Evolutionary conservation across 2,797 vertebrate species (phyloP).

Genomic region (Pseudotriccus pelzelni): DNA sequence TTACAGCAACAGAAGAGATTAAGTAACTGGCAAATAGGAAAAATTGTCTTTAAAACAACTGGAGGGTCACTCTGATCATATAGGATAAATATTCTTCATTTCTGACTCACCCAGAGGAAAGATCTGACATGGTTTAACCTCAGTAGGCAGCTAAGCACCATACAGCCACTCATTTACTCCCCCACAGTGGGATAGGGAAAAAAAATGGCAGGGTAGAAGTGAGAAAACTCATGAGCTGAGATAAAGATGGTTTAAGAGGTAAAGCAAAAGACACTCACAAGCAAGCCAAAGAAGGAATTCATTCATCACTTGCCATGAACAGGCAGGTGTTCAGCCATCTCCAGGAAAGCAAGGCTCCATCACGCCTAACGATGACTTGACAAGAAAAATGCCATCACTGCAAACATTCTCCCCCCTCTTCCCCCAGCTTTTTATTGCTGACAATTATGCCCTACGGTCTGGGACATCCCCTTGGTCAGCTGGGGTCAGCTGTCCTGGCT

Average conservation of each 20-base stretch:
- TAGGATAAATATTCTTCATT: not conserved
- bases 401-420: not conserved
- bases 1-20: not conserved
- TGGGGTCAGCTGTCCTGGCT: not conserved
- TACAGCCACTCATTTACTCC: not conserved
- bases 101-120: not conserved
- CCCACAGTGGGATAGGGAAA: not conserved
- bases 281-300: not conserved
- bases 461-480: not conserved
- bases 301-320: not conserved
- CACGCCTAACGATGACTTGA: not conserved
- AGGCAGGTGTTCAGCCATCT: not conserved
- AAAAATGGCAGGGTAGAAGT: not conserved
- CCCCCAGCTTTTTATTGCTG: not conserved
- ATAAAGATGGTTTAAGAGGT: not conserved
- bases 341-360: not conserved
- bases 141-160: not conserved
- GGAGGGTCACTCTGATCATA: not conserved
- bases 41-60: not conserved
- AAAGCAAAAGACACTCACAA: not conserved
- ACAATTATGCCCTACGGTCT: fast-evolving
- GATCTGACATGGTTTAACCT: not conserved
- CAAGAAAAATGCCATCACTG: not conserved
- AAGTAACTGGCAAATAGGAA: not conserved
- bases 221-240: not conserved